phyloP scores from a whole-genome alignment of 2,113 vertebrate species.

The Heterotilapia buettikoferi region DNA sequence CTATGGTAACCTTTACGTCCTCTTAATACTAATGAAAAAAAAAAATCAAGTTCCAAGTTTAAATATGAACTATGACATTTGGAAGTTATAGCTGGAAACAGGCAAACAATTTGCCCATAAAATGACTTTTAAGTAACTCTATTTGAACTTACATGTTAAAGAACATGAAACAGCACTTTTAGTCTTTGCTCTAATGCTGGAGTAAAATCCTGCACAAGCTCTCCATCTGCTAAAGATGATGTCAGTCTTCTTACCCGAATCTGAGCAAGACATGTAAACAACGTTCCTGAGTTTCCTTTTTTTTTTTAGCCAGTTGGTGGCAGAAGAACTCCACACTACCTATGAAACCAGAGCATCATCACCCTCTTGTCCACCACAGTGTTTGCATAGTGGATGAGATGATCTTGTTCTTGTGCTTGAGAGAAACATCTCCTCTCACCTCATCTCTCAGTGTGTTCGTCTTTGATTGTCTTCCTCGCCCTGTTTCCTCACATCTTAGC shows the following conservation, averaged over 20 bases:
- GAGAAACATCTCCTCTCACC: background rate
- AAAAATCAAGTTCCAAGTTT: background rate
- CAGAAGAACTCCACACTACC: background rate
- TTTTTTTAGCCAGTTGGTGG: background rate
- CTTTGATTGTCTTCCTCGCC: background rate
- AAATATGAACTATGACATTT: background rate
- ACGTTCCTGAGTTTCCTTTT: background rate
- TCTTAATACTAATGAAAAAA: background rate
- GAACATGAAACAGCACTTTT: background rate
- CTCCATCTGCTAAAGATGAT: background rate
- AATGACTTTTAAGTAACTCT: background rate
- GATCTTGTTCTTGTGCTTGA: background rate
- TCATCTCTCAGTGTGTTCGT: background rate
- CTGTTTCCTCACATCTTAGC: background rate
- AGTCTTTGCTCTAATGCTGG: background rate
- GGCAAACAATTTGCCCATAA: background rate
- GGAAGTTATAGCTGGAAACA: background rate
- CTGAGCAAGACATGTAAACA: background rate
- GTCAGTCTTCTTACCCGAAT: background rate
- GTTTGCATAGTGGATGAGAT: background rate
- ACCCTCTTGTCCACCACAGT: background rate
- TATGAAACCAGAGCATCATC: background rate
- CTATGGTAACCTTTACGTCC: constrained; percentile 81
- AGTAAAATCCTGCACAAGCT: background rate
- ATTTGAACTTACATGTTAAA: background rate